These are phyloP conservation scores for Lacanobia oleracea DNA, from an alignment of 2,888 invertebrate genomes.

Conservation along the genomic window DNA sequence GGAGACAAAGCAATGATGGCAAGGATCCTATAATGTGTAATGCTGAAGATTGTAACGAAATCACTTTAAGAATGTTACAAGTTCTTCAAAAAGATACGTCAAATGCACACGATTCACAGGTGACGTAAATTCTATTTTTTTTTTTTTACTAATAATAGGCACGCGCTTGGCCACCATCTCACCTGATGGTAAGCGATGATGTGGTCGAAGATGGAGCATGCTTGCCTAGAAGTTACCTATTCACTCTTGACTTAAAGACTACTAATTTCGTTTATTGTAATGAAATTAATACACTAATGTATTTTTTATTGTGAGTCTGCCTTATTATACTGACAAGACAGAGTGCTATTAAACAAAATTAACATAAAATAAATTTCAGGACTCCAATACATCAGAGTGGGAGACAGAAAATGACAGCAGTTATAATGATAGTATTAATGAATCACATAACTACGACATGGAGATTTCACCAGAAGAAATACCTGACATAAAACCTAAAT, in stretches of 20 bases:
- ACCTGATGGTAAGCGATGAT: too few relatives aligned
- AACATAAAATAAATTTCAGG: conserved; percentile 28
- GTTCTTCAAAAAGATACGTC: conserved; percentile 33
- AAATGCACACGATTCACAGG: conserved; percentile 22
- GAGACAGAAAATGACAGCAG: conserved; percentile 6
- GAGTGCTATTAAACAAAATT: background rate
- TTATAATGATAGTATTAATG: conserved; percentile 4
- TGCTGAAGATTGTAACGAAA: conserved; percentile 60
- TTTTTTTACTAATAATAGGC: too few relatives aligned
- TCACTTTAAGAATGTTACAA: conserved; percentile 61
- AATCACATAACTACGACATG: conserved; percentile 7
- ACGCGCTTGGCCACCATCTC: too few relatives aligned
- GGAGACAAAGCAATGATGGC: conserved; percentile 58
- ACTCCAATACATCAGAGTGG: conserved; percentile 23
- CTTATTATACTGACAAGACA: background rate
- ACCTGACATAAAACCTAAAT: background rate
- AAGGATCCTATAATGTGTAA: conserved; percentile 57
- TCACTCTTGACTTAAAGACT: too few relatives aligned
- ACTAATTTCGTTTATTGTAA: too few relatives aligned
- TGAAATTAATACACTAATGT: too few relatives aligned
- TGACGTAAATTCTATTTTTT: background rate
- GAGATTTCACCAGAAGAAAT: background rate
- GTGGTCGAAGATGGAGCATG: too few relatives aligned
- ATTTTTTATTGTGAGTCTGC: too few relatives aligned
- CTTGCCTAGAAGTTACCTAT: too few relatives aligned